A percentile compares a stretch with the other conserved stretches of the same genome.
Evolutionary conservation across 2,888 invertebrate species (phyloP).

Genomic region (Latheticus oryzae): DNA sequence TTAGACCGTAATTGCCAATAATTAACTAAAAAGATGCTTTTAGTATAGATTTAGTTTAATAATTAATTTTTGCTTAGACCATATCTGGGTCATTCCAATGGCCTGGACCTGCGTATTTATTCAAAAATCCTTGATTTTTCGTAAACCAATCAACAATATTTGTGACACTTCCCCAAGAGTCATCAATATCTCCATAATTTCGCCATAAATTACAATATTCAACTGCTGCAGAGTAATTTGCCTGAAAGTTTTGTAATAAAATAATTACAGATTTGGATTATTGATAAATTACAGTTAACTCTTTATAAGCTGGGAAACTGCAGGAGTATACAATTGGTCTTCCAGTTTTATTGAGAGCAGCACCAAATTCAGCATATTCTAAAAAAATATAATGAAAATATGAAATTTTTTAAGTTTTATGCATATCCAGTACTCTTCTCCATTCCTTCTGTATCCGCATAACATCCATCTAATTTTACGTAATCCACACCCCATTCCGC

Average conservation of each 20-base stretch:
- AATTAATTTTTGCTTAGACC: conserved; percentile 64
- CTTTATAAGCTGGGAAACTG: conserved; percentile 83
- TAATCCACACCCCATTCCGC: conserved; percentile 85
- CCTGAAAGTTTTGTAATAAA: conserved; percentile 63
- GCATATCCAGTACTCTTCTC: no score
- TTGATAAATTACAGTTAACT: conserved; percentile 61
- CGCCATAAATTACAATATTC: conserved; percentile 77
- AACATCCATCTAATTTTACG: conserved; percentile 84
- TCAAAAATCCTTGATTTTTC: conserved; percentile 71
- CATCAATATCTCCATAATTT: conserved; percentile 76
- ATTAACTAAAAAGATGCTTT: conserved; percentile 63
- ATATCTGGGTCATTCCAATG: conserved; percentile 83
- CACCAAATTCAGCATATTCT: conserved; percentile 35
- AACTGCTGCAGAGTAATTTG: conserved; percentile 70
- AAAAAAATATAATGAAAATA: no score
- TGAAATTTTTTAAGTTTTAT: no score
- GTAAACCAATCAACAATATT: conserved; percentile 74
- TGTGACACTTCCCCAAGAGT: conserved; percentile 72
- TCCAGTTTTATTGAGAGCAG: conserved; percentile 66
- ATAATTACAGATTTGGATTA: background rate
- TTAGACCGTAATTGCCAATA: conserved; percentile 74
- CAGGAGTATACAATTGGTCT: conserved; percentile 75
- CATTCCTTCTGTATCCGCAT: conserved; percentile 71
- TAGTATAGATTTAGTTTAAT: background rate
- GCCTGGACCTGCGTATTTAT: conserved; percentile 73